A percentile compares a stretch with the other conserved stretches of the same genome.
phyloP scores from a whole-genome alignment of 2,113 vertebrate species.

The Apteryx mantelli region DNA sequence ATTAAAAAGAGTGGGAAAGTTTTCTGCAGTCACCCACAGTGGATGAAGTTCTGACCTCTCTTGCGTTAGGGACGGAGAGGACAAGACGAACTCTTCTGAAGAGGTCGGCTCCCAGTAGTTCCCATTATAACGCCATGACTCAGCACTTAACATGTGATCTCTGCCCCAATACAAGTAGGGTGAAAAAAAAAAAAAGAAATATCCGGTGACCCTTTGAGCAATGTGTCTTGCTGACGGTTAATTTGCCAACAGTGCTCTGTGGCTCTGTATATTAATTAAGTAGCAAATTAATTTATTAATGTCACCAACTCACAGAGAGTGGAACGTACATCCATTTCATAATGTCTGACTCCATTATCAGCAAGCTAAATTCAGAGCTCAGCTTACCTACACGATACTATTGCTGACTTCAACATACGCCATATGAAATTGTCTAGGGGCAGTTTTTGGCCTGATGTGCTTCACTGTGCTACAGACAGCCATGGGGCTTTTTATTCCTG shows the following conservation, averaged over 20 bases:
- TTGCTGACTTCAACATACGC: background rate
- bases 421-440: background rate
- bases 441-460: background rate
- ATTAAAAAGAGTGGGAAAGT: background rate
- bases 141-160: slow-evolving; percentile 14
- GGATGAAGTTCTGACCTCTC: background rate
- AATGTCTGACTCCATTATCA: slow-evolving; percentile 33
- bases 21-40: background rate
- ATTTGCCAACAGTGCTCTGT: slow-evolving; percentile 14
- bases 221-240: background rate
- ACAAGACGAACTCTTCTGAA: background rate
- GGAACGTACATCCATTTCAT: slow-evolving; percentile 9
- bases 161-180: slow-evolving; percentile 8
- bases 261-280: slow-evolving; percentile 57
- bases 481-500: slow-evolving; percentile 2
- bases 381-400: background rate
- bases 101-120: slow-evolving; percentile 15
- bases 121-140: slow-evolving; percentile 49
- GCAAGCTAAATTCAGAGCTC: background rate
- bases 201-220: slow-evolving; percentile 4
- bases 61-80: background rate
- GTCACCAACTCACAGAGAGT: background rate
- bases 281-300: slow-evolving; percentile 38
- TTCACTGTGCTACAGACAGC: background rate
- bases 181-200: background rate